These are phyloP conservation scores for Sebastes kiyomatsui DNA, from an alignment of 2,797 vertebrate species.

Conservation along the genomic window DNA sequence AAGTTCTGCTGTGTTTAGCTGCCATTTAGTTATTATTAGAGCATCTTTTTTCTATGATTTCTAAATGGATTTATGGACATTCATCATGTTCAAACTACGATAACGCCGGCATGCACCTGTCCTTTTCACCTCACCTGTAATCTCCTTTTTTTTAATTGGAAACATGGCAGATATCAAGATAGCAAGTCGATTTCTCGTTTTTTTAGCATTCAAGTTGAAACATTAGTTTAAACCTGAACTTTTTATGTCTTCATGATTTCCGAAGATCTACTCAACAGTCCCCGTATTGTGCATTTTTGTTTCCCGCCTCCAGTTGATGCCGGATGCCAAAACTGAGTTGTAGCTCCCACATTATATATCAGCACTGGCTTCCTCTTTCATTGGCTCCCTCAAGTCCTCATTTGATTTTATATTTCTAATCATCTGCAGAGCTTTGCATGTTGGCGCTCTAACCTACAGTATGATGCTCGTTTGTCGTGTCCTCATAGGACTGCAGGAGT, in stretches of 20 bases:
- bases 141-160: no score
- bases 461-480: neutral
- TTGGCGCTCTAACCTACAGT: neutral
- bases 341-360: conserved; percentile 31
- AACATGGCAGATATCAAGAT: neutral
- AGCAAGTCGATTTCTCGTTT: neutral
- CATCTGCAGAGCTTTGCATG: neutral
- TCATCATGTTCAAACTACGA: neutral
- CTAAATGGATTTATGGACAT: neutral
- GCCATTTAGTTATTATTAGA: neutral
- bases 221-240: conserved; percentile 2
- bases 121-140: neutral
- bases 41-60: neutral
- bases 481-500: neutral
- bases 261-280: neutral
- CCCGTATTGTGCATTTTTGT: neutral
- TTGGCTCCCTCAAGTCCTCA: neutral
- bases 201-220: neutral
- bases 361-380: conserved; percentile 24
- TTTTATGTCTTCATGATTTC: conserved; percentile 20
- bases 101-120: neutral
- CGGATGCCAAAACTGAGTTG: conserved; percentile 30
- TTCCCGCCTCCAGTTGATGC: conserved; percentile 19
- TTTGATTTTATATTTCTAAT: conserved; percentile 20
- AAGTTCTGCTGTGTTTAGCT: neutral